A percentile compares a stretch with the other conserved stretches of the same genome.
Evolutionary conservation across 2,888 invertebrate species (phyloP).

Genomic region (Synergus laeviventris): DNA sequence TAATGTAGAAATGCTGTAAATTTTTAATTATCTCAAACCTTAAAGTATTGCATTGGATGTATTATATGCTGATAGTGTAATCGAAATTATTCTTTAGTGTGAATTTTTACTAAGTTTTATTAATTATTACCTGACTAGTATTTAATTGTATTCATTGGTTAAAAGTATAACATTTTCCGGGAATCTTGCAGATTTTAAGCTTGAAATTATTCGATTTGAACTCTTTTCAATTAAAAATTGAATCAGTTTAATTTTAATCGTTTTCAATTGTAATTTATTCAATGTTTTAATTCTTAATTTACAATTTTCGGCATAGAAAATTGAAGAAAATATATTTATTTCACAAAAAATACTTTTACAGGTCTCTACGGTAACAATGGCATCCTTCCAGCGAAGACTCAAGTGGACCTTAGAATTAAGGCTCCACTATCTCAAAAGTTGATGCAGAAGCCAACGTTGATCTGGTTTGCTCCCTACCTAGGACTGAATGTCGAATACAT

Average conservation of each 20-base stretch:
- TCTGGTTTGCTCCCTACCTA: slow-evolving; percentile 82
- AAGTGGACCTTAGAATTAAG: slow-evolving; percentile 74
- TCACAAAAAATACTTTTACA: slow-evolving; percentile 63
- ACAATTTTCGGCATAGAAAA: no score
- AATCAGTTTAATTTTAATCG: no score
- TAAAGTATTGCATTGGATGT: not conserved
- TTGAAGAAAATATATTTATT: no score
- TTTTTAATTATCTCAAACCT: slow-evolving; percentile 1
- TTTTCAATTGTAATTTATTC: no score
- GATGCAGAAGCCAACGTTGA: slow-evolving; percentile 81
- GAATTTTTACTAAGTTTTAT: no score
- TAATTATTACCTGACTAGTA: no score
- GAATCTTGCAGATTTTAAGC: no score
- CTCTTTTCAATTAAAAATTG: no score
- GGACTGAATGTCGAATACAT: slow-evolving; percentile 82
- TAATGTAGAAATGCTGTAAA: not conserved
- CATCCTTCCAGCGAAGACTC: slow-evolving; percentile 81
- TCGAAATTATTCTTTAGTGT: not conserved
- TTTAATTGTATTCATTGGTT: no score
- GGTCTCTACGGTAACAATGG: slow-evolving; percentile 88
- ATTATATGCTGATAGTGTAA: not conserved
- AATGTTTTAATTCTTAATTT: no score
- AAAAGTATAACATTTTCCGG: no score
- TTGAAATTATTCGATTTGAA: no score
- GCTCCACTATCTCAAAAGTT: slow-evolving; percentile 78